These are phyloP conservation scores for Neocrepidodera transversa DNA, from an alignment of 2,888 invertebrate genomes.

Conservation along the genomic window DNA sequence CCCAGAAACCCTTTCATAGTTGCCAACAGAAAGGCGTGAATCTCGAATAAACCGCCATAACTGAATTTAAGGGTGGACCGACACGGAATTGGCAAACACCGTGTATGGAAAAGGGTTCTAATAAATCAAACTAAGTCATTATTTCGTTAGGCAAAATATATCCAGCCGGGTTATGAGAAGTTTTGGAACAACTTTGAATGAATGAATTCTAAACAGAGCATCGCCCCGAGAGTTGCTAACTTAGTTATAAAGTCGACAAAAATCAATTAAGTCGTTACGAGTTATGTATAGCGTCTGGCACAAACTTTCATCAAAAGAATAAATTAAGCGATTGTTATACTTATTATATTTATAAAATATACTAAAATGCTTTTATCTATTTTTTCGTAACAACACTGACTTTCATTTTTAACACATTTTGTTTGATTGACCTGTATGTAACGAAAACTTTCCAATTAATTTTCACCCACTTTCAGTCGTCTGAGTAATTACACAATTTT, in stretches of 20 bases:
- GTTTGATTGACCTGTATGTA: too few species aligned
- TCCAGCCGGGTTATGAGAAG: constrained; percentile 22
- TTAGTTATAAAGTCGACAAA: background rate
- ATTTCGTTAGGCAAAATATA: constrained; percentile 28
- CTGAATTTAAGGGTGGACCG: constrained; percentile 26
- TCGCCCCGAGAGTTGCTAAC: background rate
- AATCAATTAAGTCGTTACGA: constrained; percentile 10
- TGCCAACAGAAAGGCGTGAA: constrained; percentile 22
- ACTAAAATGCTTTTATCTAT: too few species aligned
- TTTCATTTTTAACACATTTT: too few species aligned
- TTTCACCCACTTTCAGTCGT: too few species aligned
- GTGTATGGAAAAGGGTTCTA: constrained; percentile 16
- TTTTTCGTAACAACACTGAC: too few species aligned
- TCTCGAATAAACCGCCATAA: constrained; percentile 16
- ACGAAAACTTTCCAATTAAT: too few species aligned
- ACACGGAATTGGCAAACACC: constrained; percentile 27
- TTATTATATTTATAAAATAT: too few species aligned
- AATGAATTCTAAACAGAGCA: constrained; percentile 6
- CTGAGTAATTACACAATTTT: too few species aligned
- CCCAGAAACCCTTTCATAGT: constrained; percentile 14
- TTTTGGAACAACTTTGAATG: background rate
- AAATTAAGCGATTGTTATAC: too few species aligned
- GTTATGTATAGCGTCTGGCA: too few species aligned
- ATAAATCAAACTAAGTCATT: constrained; percentile 34
- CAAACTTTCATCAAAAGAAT: too few species aligned